Evolutionary conservation across 2,888 invertebrate genomes (phyloP).

Genomic region (Branchipolynoe longqiensis): DNA sequence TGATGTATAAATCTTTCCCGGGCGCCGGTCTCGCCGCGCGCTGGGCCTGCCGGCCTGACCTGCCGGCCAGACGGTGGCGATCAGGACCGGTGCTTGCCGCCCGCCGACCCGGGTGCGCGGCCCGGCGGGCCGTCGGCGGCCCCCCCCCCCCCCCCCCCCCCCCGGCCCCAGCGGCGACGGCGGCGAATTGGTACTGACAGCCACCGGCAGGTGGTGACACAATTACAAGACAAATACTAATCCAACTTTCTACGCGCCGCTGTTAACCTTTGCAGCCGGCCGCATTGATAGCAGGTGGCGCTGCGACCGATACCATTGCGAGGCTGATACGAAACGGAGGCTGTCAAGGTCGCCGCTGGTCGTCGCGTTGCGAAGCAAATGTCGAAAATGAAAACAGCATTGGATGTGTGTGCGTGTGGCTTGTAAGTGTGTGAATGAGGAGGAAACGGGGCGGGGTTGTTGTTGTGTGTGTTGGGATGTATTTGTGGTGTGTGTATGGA

Average conservation of each 20-base stretch:
- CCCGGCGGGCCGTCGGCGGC: too few species aligned
- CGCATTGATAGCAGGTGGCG: slow-evolving; percentile 33
- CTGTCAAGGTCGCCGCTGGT: background rate
- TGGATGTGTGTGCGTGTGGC: background rate
- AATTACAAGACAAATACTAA: slow-evolving; percentile 48
- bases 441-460: background rate
- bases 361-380: slow-evolving; percentile 10
- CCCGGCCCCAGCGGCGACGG: too few species aligned
- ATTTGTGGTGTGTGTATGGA: too few species aligned
- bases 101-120: too few species aligned
- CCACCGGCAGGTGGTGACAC: slow-evolving; percentile 34
- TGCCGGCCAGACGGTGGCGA: too few species aligned
- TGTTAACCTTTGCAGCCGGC: slow-evolving; percentile 29
- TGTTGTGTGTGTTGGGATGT: background rate
- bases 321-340: slow-evolving; percentile 49
- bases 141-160: too few species aligned
- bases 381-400: slow-evolving; percentile 47
- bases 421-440: background rate
- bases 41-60: too few species aligned
- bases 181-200: too few species aligned
- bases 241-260: slow-evolving; percentile 23
- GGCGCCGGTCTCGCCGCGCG: too few species aligned
- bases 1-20: too few species aligned
- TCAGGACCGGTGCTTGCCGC: too few species aligned
- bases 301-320: slow-evolving; percentile 33